These are phyloP conservation scores for Muraenolepis orangiensis DNA, from an alignment of 2,797 vertebrate species.

Conservation along the genomic window DNA sequence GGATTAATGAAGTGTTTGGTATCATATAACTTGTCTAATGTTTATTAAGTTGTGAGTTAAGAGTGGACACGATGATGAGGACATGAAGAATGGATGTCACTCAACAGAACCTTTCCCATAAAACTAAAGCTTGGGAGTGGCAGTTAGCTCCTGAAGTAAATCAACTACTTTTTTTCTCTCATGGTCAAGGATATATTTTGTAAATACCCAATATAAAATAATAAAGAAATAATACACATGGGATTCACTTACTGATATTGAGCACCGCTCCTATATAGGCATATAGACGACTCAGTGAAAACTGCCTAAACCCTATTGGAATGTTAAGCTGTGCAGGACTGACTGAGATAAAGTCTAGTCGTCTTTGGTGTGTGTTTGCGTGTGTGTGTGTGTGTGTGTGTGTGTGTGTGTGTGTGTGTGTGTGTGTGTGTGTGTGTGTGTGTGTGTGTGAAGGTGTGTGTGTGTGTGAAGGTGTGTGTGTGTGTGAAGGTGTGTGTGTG, in stretches of 20 bases:
- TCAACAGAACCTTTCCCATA: no score
- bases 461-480: neutral
- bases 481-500: neutral
- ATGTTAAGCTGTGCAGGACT: constrained; percentile 38
- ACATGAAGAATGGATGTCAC: no score
- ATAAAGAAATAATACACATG: neutral
- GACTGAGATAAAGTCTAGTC: constrained; percentile 9
- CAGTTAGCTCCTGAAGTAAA: neutral
- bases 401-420: neutral
- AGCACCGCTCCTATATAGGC: constrained; percentile 11
- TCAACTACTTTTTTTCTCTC: neutral
- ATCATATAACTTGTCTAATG: neutral
- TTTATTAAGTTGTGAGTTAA: no score
- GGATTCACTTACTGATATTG: neutral
- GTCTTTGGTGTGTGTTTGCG: neutral
- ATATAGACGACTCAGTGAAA: constrained; percentile 29
- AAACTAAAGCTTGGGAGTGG: no score
- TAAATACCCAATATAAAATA: neutral
- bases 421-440: neutral
- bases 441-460: neutral
- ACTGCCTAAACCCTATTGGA: constrained; percentile 30
- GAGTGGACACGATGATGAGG: no score
- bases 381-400: constrained; percentile 7
- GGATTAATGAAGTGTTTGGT: neutral
- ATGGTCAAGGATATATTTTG: neutral